phyloP scores from a whole-genome alignment of 2,888 invertebrate species.

The Eristalinus sepulchralis region DNA sequence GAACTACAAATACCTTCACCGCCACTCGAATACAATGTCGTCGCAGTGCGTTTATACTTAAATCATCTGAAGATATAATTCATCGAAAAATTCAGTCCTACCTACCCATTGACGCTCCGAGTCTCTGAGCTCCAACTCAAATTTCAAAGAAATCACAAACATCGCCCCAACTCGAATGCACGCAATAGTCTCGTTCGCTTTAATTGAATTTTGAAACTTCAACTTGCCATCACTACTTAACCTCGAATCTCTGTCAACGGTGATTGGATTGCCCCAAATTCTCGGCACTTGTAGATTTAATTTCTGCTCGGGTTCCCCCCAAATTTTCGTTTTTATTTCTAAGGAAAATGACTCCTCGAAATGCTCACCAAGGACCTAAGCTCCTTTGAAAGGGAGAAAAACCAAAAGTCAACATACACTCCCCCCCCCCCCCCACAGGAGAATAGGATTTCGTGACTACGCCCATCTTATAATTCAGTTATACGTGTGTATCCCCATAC shows the following conservation, averaged over 20 bases:
- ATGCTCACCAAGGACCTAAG: slow-evolving; percentile 18
- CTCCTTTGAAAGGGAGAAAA: slow-evolving; percentile 5
- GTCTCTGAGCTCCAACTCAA: neutral
- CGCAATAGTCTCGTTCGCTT: neutral
- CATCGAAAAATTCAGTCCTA: no score
- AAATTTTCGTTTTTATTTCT: neutral
- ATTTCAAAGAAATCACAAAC: neutral
- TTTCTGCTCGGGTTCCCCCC: neutral
- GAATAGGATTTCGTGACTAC: slow-evolving; percentile 3
- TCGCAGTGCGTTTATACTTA: no score
- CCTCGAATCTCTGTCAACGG: neutral
- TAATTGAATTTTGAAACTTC: neutral
- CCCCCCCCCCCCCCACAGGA: neutral
- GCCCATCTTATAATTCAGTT: slow-evolving; percentile 33
- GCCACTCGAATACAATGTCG: no score
- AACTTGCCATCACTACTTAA: neutral
- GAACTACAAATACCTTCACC: no score
- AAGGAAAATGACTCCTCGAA: slow-evolving; percentile 1
- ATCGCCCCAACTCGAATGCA: neutral
- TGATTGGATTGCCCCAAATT: slow-evolving; percentile 9
- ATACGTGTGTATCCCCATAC: slow-evolving; percentile 3
- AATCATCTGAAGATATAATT: no score
- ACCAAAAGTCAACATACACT: neutral
- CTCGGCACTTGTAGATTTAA: slow-evolving; percentile 25
- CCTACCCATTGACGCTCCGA: no score